phyloP scores from a whole-genome alignment of 1,140 invertebrate genomes.

The Babylonia areolata region DNA sequence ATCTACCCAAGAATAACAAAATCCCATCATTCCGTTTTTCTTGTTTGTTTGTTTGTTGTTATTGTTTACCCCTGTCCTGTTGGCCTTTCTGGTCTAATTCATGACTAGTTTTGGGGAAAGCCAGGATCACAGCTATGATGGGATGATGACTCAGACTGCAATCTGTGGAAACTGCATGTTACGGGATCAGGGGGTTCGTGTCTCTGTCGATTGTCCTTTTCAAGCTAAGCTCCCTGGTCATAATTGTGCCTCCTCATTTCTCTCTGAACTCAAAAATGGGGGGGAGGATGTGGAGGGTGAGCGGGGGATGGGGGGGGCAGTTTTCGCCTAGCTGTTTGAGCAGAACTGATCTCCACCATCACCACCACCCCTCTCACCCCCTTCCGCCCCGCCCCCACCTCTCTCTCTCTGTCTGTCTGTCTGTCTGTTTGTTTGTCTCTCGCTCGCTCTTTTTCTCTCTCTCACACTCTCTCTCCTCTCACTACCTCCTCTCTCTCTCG shows the following conservation, averaged over 20 bases:
- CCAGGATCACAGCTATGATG: too few relatives aligned
- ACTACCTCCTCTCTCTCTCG: too few relatives aligned
- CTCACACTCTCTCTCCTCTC: neutral
- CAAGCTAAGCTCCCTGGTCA: constrained; percentile 76
- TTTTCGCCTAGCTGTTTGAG: neutral
- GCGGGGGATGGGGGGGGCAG: neutral
- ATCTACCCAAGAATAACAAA: too few relatives aligned
- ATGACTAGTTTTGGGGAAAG: too few relatives aligned
- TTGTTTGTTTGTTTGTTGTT: too few relatives aligned
- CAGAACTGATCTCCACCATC: neutral
- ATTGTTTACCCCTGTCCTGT: too few relatives aligned
- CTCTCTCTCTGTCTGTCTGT: neutral
- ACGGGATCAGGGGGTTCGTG: too few relatives aligned
- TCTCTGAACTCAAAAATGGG: constrained; percentile 70
- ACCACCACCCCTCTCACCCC: neutral
- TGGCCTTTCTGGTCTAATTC: too few relatives aligned
- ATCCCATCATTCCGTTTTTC: too few relatives aligned
- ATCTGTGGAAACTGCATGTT: too few relatives aligned
- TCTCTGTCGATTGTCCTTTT: constrained; percentile 62
- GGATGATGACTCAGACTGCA: too few relatives aligned
- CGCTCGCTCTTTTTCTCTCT: neutral
- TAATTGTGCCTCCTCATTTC: constrained; percentile 38
- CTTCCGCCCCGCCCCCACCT: neutral
- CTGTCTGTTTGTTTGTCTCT: neutral
- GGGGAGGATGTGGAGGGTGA: constrained; percentile 55